A percentile compares a stretch with the other conserved stretches of the same genome.
phyloP scores from a whole-genome alignment of 2,113 vertebrate species.

The Puffinus mauretanicus region DNA sequence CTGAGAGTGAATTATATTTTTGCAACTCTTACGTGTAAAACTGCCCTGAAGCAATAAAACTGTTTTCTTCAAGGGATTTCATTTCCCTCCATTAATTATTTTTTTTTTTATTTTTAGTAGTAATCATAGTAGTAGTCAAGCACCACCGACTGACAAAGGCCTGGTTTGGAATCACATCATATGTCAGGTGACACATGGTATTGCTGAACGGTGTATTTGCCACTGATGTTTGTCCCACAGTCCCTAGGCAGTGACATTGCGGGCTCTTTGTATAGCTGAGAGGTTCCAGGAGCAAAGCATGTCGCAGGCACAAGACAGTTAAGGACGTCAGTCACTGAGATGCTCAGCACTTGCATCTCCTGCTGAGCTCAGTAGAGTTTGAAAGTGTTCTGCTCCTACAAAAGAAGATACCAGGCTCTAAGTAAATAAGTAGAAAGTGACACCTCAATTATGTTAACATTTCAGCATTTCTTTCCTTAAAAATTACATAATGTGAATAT shows the following conservation, averaged over 20 bases:
- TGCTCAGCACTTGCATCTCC: background rate
- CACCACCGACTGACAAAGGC: background rate
- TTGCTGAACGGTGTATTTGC: background rate
- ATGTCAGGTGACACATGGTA: background rate
- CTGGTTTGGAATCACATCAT: background rate
- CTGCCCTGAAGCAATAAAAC: background rate
- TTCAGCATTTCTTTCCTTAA: background rate
- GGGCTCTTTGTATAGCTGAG: background rate
- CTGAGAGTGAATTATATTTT: background rate
- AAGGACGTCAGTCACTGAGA: background rate
- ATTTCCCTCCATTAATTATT: background rate
- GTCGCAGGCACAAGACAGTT: background rate
- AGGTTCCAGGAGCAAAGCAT: background rate
- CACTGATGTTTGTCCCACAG: background rate
- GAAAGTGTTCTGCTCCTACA: background rate
- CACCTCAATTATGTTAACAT: background rate
- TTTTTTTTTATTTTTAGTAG: background rate
- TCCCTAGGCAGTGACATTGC: background rate
- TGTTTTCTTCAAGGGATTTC: background rate
- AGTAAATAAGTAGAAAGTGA: background rate
- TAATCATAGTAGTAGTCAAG: background rate
- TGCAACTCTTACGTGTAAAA: background rate
- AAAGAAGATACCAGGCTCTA: background rate
- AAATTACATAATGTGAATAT: background rate
- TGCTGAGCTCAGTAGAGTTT: background rate